Base-by-base conservation (phyloP, 2,113 vertebrate species). In the Zonotrichia leucophrys region DNA sequence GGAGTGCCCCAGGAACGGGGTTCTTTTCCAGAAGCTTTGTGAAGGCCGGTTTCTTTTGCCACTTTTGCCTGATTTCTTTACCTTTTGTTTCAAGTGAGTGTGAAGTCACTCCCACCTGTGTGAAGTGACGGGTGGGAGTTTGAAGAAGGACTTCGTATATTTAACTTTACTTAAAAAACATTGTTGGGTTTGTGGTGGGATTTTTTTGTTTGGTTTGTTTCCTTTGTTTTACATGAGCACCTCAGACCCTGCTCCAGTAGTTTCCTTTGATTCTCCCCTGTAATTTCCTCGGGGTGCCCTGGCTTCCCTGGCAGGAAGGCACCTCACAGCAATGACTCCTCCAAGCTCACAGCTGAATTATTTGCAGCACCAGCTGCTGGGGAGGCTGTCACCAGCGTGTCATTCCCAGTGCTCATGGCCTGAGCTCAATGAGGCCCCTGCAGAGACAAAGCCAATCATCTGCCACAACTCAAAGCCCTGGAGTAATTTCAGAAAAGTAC, bases 301-400 rank as follows among this genome's bases (percentile, higher is more conserved):
- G 0, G 0, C 62, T 27, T 50, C 62, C 59, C 74, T 0, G 0
- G 49, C 76, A 81, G 79, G 82, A 66, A 91, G 56, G 80, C 75
- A 88, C 72, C 76, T 31, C 74, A 49, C 82, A 87, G 22, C 64
- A 90, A 83, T 87, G 50, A 95, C 7, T 3, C 28, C 1, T 42
- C 80, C 13, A 9, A 0, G 8, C 92, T 95, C 92, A 95, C 77
- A 83, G 90, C 92, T 90, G 4, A 95, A 64, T 60, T 83, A 93
- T 96, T 83, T 69, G 91, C 70, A 69, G 63, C 88, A 63, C 52
- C 85, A 90, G 8, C 93, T 92, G 85, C 93, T 62, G 79, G 52
- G 93, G 76, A 86, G 82, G 88, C 69, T 96, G 90, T 93, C 94
- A 93, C 79, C 79, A 90, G 10, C 28, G 49, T 89, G 93, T 92